Percentiles rank a stretch among this genome's conserved stretches.
Conservation (phyloP, 2,888 invertebrate genomes). For the Elmis aenea region DNA sequence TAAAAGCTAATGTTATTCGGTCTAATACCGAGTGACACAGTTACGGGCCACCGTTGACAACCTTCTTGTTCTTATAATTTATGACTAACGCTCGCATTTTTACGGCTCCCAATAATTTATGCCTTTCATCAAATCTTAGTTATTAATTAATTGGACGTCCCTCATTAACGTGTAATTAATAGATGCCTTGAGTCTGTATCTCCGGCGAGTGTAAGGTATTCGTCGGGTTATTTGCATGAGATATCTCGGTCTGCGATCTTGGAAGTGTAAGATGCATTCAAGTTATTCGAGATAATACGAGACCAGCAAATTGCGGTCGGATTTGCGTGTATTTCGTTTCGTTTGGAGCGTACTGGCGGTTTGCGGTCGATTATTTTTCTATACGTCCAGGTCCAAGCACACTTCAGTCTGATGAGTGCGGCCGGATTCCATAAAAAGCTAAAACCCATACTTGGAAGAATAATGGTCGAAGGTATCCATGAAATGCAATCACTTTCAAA, state of each 20-base stretch:
- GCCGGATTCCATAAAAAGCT: no score
- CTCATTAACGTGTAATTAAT: conserved; percentile 25
- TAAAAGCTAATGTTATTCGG: no score
- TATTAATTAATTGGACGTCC: conserved; percentile 21
- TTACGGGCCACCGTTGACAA: no score
- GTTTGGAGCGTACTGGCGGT: conserved; percentile 19
- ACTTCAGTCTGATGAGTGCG: no score
- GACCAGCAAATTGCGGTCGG: conserved; percentile 21
- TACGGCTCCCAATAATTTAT: conserved; percentile 7
- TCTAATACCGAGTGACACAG: no score
- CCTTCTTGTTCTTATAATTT: no score
- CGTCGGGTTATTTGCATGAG: conserved; percentile 16
- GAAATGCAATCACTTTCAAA: no score
- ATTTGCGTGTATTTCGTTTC: conserved; percentile 20
- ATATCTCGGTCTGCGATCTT: conserved; percentile 21
- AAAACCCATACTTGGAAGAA: no score
- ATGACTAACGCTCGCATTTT: no score
- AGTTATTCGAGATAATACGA: conserved; percentile 23
- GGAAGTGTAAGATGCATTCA: conserved; percentile 22
- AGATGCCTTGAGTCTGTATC: no score
- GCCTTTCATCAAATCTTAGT: conserved; percentile 18
- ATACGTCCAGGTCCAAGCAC: conserved; percentile 16
- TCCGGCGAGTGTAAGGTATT: no score
- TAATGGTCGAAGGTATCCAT: no score
- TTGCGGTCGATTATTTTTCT: conserved; percentile 18